phyloP scores from a whole-genome alignment of 2,888 invertebrate species.

The Altica lythri region DNA sequence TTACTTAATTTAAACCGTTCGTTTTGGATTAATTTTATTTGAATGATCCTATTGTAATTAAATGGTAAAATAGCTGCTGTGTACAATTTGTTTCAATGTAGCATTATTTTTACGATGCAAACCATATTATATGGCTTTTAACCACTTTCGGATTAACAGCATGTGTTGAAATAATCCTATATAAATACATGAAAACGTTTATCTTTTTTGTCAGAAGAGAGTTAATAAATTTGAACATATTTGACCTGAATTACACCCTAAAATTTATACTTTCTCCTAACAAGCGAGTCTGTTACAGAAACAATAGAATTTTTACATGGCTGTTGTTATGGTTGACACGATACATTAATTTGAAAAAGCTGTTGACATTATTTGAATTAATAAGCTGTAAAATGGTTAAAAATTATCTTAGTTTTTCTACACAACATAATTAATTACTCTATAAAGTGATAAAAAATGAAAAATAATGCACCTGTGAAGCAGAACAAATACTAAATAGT shows the following conservation, averaged over 20 bases:
- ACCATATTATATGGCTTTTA: constrained; percentile 16
- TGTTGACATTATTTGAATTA: constrained; percentile 9
- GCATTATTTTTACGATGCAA: constrained; percentile 6
- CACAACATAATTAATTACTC: too few relatives aligned
- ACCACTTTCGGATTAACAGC: constrained; percentile 15
- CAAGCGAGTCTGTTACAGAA: constrained; percentile 13
- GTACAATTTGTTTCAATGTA: too few relatives aligned
- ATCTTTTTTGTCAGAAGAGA: constrained; percentile 12
- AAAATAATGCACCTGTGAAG: too few relatives aligned
- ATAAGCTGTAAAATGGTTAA: too few relatives aligned
- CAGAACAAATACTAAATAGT: too few relatives aligned
- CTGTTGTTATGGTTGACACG: background rate
- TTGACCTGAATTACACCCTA: constrained; percentile 14
- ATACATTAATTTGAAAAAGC: constrained; percentile 11
- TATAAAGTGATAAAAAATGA: too few relatives aligned
- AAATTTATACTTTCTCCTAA: constrained; percentile 13
- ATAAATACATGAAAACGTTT: constrained; percentile 19
- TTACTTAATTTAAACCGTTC: too few relatives aligned
- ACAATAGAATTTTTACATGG: constrained; percentile 12
- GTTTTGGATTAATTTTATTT: too few relatives aligned
- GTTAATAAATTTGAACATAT: constrained; percentile 17
- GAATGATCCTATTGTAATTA: too few relatives aligned
- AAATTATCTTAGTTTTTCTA: too few relatives aligned
- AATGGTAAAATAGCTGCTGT: too few relatives aligned
- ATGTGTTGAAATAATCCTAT: constrained; percentile 18